These are phyloP conservation scores for Leptura quadrifasciata DNA, from an alignment of 2,888 invertebrate genomes.

Conservation along the genomic window DNA sequence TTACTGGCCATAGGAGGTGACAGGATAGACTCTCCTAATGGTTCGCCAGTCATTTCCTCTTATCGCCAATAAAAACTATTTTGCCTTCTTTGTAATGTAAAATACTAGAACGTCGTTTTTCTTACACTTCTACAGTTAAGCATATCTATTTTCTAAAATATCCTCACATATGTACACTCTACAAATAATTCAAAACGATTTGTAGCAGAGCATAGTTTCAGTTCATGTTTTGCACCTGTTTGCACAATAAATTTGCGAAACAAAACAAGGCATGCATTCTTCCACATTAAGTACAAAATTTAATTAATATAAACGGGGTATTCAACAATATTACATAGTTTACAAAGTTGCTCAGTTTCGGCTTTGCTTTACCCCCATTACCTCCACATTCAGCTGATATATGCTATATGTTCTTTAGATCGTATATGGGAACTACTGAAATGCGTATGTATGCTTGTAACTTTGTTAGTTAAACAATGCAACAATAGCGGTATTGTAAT, in stretches of 20 bases:
- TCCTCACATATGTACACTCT: too few species aligned
- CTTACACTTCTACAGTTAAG: too few species aligned
- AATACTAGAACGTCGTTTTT: too few species aligned
- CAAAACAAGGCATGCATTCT: slow-evolving; percentile 37
- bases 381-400: slow-evolving; percentile 11
- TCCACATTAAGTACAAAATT: slow-evolving; percentile 28
- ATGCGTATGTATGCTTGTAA: slow-evolving; percentile 49
- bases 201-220: slow-evolving; percentile 24
- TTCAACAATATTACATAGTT: slow-evolving; percentile 20
- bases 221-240: slow-evolving; percentile 35
- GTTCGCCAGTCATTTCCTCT: too few species aligned
- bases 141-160: too few species aligned
- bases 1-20: too few species aligned
- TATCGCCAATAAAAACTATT: too few species aligned
- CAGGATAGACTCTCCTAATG: too few species aligned
- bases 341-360: not conserved
- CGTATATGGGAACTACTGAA: slow-evolving; percentile 23
- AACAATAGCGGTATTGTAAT: slow-evolving; percentile 58
- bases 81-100: too few species aligned
- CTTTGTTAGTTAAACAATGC: slow-evolving; percentile 59
- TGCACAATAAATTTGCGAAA: slow-evolving; percentile 25
- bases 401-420: not conserved
- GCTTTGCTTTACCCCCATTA: slow-evolving; percentile 9
- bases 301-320: slow-evolving; percentile 22
- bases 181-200: slow-evolving; percentile 41